Evolutionary conservation across 2,888 invertebrate genomes (phyloP), one percentile per base, ranked within the genome.

Genomic region (Idaea aversata): DNA sequence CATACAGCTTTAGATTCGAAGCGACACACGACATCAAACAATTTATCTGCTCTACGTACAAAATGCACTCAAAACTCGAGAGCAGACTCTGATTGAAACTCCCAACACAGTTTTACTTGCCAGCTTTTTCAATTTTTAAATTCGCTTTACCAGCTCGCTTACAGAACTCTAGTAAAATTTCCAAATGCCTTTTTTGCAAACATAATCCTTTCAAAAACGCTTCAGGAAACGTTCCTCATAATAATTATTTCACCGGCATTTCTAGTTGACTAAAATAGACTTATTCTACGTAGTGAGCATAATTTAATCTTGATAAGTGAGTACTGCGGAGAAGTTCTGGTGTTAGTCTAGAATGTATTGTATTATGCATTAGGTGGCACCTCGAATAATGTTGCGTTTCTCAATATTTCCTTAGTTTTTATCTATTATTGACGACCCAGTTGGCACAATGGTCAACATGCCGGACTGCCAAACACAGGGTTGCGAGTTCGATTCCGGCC

Each of bases 301-400:
- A 67, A 62, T 66, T 67, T 67, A 66, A 70, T 72, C 65, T 69
- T 72, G 66, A 75, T 77, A 77, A 75, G 75, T 76, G 73, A 69
- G 75, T 72, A 70, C 71, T 65, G 67, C 65, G 61, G 70, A 75
- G 79, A 84, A 84, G 77, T 84, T 85, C 81, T 78, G 78, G 77
- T 77, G 73, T 72, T 72, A 75, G 75, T 76, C 77, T 47, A 47
- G 4, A 78, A 79, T 72, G 69, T 68, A 73, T 76, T 85, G 70
- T 78, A 83, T 84, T 84, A 86, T 86, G 83, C 81, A 86, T 84
- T 82, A 81, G 76, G 80, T 77, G 74, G 73, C 76, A 71, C 64
- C 76, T 67, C 67, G 65, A 65, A 36, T 68, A 62, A 71, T 64
- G 65, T 72, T 70, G 69, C 7, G 64, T 47, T 7, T 36, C 62